phyloP scores from a whole-genome alignment of 2,888 invertebrate genomes.

The Apamea epomidion region DNA sequence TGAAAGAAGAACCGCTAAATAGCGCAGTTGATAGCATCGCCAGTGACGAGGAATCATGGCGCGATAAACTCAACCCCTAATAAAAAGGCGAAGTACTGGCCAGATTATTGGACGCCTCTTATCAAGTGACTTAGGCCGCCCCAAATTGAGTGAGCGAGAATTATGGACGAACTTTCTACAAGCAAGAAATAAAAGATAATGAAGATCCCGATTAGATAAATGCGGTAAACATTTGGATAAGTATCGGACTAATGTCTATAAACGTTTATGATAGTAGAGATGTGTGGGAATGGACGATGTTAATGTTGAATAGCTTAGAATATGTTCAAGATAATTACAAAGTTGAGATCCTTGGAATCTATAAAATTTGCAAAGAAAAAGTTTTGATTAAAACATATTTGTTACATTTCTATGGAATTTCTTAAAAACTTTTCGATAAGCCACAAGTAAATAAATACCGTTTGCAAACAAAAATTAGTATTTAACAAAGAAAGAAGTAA shows the following conservation, averaged over 20 bases:
- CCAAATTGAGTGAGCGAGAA: conserved; percentile 88
- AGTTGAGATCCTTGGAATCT: not conserved
- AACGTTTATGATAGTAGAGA: conserved; percentile 42
- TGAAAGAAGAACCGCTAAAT: conserved; percentile 77
- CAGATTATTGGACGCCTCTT: conserved; percentile 86
- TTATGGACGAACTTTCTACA: conserved; percentile 87
- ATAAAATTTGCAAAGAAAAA: not conserved
- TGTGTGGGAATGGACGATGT: conserved; percentile 17
- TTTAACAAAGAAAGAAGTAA: conserved; percentile 36
- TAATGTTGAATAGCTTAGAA: conserved; percentile 7
- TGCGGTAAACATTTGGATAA: conserved; percentile 79
- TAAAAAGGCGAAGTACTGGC: conserved; percentile 83
- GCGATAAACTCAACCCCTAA: conserved; percentile 84
- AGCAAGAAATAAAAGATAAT: conserved; percentile 86
- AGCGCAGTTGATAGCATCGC: conserved; percentile 81
- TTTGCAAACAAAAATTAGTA: conserved; percentile 24
- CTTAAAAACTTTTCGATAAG: not conserved
- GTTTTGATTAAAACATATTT: not conserved
- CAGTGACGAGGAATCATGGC: conserved; percentile 81
- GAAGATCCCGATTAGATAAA: conserved; percentile 86
- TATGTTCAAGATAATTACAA: not conserved
- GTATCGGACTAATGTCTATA: conserved; percentile 58
- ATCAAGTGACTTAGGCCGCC: conserved; percentile 84
- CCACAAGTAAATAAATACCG: conserved; percentile 28
- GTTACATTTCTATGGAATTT: not conserved